A percentile compares a stretch with the other conserved stretches of the same genome.
Conservation (phyloP, 2,797 vertebrate species). For the Melopsittacus undulatus region DNA sequence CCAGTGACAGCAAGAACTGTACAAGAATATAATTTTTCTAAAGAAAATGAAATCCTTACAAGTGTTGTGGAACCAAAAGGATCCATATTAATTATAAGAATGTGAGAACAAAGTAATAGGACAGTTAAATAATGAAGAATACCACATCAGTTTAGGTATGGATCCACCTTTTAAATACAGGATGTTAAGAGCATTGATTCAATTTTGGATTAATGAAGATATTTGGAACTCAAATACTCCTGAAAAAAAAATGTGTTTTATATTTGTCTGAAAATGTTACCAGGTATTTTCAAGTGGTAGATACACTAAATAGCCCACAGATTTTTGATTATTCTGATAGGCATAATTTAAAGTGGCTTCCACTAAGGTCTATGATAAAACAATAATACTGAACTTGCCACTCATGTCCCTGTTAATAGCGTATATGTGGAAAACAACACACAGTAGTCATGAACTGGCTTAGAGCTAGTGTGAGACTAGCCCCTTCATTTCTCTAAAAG, state of each 20-base stretch:
- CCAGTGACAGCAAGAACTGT: not conserved
- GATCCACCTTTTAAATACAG: not conserved
- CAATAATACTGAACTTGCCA: not conserved
- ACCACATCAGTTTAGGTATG: not conserved
- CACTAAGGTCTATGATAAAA: not conserved
- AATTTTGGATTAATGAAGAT: not conserved
- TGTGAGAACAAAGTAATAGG: not conserved
- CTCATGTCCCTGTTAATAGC: not conserved
- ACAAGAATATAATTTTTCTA: not conserved
- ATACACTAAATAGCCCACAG: not conserved
- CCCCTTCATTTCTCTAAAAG: not conserved
- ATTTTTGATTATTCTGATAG: not conserved
- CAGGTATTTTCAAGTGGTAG: not conserved
- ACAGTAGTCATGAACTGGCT: not conserved
- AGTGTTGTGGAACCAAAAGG: fast-evolving
- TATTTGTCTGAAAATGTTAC: not conserved
- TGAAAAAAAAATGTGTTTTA: not conserved
- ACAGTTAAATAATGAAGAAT: not conserved
- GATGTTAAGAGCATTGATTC: not conserved
- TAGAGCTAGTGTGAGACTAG: not conserved
- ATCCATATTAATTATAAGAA: not conserved
- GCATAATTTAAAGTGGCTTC: not conserved
- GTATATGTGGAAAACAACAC: not conserved
- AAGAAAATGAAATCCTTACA: not conserved
- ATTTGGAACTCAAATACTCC: not conserved